Evolutionary conservation across 1,140 invertebrate species (phyloP), one percentile per base, ranked within the genome.

Genomic region (Cydia strobilella): DNA sequence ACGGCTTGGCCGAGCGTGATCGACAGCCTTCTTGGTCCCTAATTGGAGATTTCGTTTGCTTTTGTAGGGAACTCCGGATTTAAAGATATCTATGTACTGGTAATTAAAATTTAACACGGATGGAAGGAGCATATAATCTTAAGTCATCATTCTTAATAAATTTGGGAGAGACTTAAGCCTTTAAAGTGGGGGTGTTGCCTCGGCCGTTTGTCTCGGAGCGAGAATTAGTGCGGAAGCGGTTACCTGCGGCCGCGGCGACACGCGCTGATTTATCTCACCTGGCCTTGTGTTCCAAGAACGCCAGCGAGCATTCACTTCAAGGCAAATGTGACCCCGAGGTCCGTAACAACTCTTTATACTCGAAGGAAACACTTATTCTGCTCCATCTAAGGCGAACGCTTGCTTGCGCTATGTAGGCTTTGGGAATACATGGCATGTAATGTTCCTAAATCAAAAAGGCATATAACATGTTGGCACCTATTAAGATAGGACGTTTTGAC

Each of bases 141-240:
- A 59, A 59, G 7, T 59, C 54, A 59, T 59, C 4, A 59, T 59
- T 59, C 20, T 59, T 18, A 59, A 59, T 59, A 59, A 59, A 59
- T 59, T 59, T 59, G 10, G 54, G 20, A 23, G 18, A 10, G 54
- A 59, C 54, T 59, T 59, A 59, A 59, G 54, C 51, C 51, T 54
- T 54, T 54, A 54, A 54, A 20, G 51, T 18, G 73, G 59, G 13
- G 62, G 39, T 31, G 31, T 65, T 27, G 63, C 12, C 27, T 18
- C 48, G 71, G 71, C 71, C n/a, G 71, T 72, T 72, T 72, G 71
- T 72, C 71, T 45, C 35, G 25, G 18, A 39, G 71, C 71, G 18
- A 45, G 71, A 72, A 45, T 72, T 72, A 72, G 71, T 51, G 71
- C 71, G 42, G 42, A 51, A 72, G 45, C 71, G 71, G 71, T n/a